Evolutionary conservation across 2,113 vertebrate species (phyloP).

Genomic region (Lipophrys pholis): DNA sequence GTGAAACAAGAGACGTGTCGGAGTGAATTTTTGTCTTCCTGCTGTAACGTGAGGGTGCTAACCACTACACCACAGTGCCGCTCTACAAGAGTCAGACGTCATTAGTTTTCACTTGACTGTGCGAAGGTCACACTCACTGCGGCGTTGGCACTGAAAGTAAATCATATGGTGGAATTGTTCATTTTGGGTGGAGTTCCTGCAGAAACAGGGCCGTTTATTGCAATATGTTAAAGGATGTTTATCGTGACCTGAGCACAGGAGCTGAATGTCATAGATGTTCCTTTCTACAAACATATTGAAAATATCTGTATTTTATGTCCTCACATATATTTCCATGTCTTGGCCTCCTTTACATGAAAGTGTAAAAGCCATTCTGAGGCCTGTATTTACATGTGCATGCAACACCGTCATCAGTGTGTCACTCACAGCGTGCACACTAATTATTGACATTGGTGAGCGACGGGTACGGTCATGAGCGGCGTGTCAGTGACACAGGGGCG

Average conservation of each 20-base stretch:
- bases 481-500: slow-evolving; percentile 20
- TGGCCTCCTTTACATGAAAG: background rate
- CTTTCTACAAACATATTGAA: no score
- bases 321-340: background rate
- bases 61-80: no score
- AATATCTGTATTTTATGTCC: no score
- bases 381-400: background rate
- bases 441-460: slow-evolving; percentile 49
- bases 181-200: background rate
- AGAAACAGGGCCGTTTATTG: background rate
- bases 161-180: background rate
- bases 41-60: no score
- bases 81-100: no score
- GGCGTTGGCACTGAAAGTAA: background rate
- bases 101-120: no score
- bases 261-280: background rate
- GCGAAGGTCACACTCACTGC: background rate
- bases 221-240: background rate
- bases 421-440: slow-evolving; percentile 22
- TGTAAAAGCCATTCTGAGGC: background rate
- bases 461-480: slow-evolving; percentile 14
- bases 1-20: no score
- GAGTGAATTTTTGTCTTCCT: no score
- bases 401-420: background rate
- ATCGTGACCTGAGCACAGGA: background rate